A percentile compares a stretch with the other conserved stretches of the same genome.
Conservation (phyloP, 2,888 invertebrate species). For the Diadegma fenestrale region DNA sequence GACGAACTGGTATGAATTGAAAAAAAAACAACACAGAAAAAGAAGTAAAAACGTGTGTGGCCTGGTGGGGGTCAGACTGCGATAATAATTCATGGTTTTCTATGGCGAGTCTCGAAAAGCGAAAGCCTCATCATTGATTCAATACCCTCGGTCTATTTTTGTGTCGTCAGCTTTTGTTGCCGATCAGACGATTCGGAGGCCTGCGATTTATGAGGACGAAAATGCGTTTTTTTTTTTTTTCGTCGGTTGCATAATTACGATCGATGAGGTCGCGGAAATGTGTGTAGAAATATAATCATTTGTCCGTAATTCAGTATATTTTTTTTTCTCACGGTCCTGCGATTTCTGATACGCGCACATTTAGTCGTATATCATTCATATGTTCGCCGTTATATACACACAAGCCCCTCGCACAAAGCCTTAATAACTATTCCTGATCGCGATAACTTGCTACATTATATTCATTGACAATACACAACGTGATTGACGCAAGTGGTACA, state of each 20-base stretch:
- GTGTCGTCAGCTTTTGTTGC: not conserved
- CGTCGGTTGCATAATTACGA: not conserved
- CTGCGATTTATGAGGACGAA: not conserved
- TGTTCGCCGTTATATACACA: not conserved
- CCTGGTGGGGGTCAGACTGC: not conserved
- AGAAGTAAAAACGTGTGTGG: too few relatives aligned
- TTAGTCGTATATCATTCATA: not conserved
- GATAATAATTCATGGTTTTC: not conserved
- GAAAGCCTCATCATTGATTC: not conserved
- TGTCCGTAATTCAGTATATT: not conserved
- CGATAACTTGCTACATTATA: slow-evolving; percentile 18
- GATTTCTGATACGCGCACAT: slow-evolving; percentile 6
- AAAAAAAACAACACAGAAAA: not conserved
- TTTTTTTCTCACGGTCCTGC: slow-evolving; percentile 11
- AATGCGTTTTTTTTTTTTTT: not conserved
- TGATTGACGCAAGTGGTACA: slow-evolving; percentile 11
- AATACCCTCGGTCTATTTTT: not conserved
- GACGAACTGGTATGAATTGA: not conserved
- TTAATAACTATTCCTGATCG: slow-evolving; percentile 19
- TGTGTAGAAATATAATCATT: not conserved
- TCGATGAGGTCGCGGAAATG: not conserved
- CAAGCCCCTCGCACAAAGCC: slow-evolving; percentile 16
- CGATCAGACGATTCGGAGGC: not conserved
- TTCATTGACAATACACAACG: slow-evolving; percentile 10
- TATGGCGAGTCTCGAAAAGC: not conserved